Conservation (phyloP, 2,113 vertebrate species). For the Arvicanthis niloticus region DNA sequence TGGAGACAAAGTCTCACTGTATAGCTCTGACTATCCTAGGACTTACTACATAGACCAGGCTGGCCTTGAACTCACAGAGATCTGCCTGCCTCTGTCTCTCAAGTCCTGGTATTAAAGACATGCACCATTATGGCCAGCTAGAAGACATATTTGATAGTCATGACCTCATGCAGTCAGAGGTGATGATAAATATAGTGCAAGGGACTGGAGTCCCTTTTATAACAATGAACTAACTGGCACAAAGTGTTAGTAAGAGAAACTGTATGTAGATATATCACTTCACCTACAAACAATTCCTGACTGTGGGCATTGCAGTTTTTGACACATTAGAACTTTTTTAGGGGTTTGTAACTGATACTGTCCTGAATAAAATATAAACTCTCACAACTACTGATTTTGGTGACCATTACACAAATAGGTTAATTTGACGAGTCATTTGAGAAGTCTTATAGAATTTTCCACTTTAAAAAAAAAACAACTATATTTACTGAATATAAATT, state of each 20-base stretch:
- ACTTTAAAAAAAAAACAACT: background rate
- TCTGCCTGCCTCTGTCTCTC: background rate
- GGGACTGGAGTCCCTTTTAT: background rate
- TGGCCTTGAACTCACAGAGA: background rate
- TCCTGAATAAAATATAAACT: background rate
- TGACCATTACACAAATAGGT: background rate
- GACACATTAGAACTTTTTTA: background rate
- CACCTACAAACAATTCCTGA: background rate
- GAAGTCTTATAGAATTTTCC: background rate
- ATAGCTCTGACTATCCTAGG: background rate
- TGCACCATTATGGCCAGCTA: background rate
- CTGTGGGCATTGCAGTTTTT: background rate
- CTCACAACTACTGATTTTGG: background rate
- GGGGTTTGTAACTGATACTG: background rate
- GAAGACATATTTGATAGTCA: background rate
- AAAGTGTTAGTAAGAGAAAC: background rate
- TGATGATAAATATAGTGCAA: background rate
- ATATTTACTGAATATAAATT: background rate
- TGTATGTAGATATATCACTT: rapidly evolving
- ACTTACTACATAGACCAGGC: background rate
- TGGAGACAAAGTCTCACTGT: background rate
- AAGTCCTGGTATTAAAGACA: background rate
- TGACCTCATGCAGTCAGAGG: background rate
- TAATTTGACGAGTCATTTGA: background rate
- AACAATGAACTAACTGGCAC: background rate